Base-by-base conservation (phyloP, 1,140 invertebrate species). In the Lordiphosa stackelbergi region DNA sequence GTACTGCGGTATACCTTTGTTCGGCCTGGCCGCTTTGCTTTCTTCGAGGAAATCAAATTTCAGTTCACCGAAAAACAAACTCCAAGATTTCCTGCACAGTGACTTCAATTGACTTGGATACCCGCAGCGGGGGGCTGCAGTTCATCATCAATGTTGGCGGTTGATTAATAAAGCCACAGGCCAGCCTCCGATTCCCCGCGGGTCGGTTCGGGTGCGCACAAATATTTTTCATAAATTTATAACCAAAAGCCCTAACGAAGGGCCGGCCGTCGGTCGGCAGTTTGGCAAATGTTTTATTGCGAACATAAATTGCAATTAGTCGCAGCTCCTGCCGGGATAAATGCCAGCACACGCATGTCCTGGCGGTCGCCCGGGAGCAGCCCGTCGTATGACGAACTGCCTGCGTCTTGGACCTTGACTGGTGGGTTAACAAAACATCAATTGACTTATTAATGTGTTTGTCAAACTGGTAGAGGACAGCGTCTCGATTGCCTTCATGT, bases 271-370 rank as follows among this genome's bases (percentile, higher is more conserved):
- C 40, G 41, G 35, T 42, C 53, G 45, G 54, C 74, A 58, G 71
- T 81, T 79, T 64, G 64, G 56, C 77, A 69, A 83, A 83, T 83
- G 77, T 83, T 83, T 83, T 83, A 83, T 83, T 84, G 65, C 78
- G 72, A 61, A 84, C 73, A 83, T 83, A 83, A 83, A 83, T 83
- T 84, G 77, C 77, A 83, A 83, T 83, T 83, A 83, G 77, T 64
- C 55, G 12, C 57, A 73, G 58, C 65, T 71, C 78, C 78, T 69
- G 73, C 59, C 46, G 78, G 73, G 77, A 83, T 83, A 83, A 81
- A 71, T 71, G 66, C 52, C 66, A 56, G 54, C 73, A 79, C 64
- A 83, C 77, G 77, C 75, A 81, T 81, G 77, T 83, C 57, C 55
- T 34, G 56, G 64, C 6, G n/a, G 53, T 45, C 60, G 37, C 63